Conservation (phyloP, 1,140 invertebrate genomes). For the Scaptomyza pallida region DNA sequence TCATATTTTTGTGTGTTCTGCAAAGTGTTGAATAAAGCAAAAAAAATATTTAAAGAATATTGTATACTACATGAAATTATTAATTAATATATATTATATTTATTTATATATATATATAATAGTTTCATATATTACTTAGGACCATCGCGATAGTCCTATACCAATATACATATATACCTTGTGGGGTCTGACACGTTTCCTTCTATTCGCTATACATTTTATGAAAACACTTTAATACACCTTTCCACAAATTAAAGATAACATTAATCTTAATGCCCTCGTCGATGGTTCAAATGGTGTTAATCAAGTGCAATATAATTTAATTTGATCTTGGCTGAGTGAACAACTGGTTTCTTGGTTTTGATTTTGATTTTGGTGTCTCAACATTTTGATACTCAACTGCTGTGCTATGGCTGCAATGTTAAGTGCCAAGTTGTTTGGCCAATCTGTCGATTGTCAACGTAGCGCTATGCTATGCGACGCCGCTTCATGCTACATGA, state of each 20-base stretch:
- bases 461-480: constrained; percentile 15
- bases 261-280: constrained; percentile 14
- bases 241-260: too few species aligned
- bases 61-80: too few species aligned
- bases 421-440: constrained; percentile 27
- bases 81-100: too few species aligned
- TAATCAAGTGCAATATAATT: constrained; percentile 71
- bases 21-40: not conserved
- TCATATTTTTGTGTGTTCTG: constrained; percentile 51
- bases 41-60: too few species aligned
- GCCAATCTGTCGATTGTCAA: constrained; percentile 28
- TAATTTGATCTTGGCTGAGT: constrained; percentile 67
- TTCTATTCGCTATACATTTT: too few species aligned
- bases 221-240: too few species aligned
- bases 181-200: too few species aligned
- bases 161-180: too few species aligned
- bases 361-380: not conserved
- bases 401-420: constrained; percentile 39
- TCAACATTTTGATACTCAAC: constrained; percentile 6
- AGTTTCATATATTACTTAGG: too few species aligned
- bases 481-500: constrained; percentile 24
- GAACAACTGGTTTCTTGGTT: constrained; percentile 35
- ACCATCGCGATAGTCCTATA: too few species aligned
- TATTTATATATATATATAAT: too few species aligned
- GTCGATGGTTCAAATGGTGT: constrained; percentile 22